Conservation (phyloP, 2,888 invertebrate genomes). For the Pycnomerus fuliginosus region DNA sequence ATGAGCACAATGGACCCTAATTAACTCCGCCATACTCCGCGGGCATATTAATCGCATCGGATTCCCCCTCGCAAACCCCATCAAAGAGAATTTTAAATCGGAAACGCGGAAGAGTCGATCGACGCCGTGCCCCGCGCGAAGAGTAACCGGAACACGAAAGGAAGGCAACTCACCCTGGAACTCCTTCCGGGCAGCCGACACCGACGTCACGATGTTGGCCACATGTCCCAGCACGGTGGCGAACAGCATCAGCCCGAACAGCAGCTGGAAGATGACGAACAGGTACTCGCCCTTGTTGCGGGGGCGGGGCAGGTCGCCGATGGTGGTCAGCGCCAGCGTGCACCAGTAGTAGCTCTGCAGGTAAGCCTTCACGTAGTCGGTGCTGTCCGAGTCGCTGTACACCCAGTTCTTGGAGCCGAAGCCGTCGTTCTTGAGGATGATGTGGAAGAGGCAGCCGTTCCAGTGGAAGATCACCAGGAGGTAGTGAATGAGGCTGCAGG, state of each 20-base stretch:
- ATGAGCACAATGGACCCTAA: no score
- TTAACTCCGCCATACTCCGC: no score
- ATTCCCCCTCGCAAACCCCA: no score
- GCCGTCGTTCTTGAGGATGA: conserved; percentile 93
- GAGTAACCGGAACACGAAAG: no score
- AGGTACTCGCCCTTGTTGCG: conserved; percentile 92
- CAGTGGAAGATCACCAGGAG: conserved; percentile 98
- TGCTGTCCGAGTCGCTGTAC: conserved; percentile 78
- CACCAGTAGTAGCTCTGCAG: conserved; percentile 99
- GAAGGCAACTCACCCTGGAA: conserved; percentile 86
- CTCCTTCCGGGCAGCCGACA: conserved; percentile 95
- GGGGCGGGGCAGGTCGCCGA: conserved; percentile 89
- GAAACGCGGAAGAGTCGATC: no score
- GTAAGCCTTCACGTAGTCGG: conserved; percentile 91
- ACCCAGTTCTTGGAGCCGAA: conserved; percentile 94
- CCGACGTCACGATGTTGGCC: conserved; percentile 96
- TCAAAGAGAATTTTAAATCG: no score
- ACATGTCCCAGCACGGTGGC: conserved; percentile 97
- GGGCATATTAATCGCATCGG: no score
- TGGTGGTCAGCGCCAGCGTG: conserved; percentile 92
- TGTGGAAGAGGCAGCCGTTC: conserved; percentile 98
- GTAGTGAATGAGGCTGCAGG: conserved; percentile 91
- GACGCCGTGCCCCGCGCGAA: no score
- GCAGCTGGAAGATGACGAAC: conserved; percentile 91
- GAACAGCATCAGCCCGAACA: conserved; percentile 92